Conservation (phyloP, 2,797 vertebrate genomes). For the Sciurus vulgaris region DNA sequence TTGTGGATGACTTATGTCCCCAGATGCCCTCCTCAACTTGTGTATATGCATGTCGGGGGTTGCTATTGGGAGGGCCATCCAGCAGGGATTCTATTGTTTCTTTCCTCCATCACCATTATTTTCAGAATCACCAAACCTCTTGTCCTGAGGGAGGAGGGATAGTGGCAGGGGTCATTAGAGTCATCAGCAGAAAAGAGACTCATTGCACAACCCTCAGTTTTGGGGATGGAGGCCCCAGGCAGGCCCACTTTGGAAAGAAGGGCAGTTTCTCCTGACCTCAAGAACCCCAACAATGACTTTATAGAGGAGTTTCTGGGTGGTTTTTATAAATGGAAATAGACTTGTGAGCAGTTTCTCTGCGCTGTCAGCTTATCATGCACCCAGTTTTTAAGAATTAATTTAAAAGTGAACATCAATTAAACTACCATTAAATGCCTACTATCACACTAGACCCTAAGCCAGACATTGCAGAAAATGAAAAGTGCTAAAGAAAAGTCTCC, state of each 20-base stretch:
- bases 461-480: background rate
- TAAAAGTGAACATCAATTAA: background rate
- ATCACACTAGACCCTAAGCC: background rate
- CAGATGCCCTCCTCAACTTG: background rate
- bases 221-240: background rate
- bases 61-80: background rate
- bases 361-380: background rate
- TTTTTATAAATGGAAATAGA: background rate
- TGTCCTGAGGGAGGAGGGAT: background rate
- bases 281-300: background rate
- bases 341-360: background rate
- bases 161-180: background rate
- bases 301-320: background rate
- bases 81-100: background rate
- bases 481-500: too few relatives aligned
- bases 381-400: background rate
- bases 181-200: background rate
- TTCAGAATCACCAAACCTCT: background rate
- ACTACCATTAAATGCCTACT: background rate
- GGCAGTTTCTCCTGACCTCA: background rate
- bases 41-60: slow-evolving; percentile 72
- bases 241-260: background rate
- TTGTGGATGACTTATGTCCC: background rate
- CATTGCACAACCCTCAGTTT: rapidly evolving
- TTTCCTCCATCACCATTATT: background rate